Evolutionary conservation across 2,797 vertebrate genomes (phyloP).

Genomic region (Lepilemur septentrionalis): DNA sequence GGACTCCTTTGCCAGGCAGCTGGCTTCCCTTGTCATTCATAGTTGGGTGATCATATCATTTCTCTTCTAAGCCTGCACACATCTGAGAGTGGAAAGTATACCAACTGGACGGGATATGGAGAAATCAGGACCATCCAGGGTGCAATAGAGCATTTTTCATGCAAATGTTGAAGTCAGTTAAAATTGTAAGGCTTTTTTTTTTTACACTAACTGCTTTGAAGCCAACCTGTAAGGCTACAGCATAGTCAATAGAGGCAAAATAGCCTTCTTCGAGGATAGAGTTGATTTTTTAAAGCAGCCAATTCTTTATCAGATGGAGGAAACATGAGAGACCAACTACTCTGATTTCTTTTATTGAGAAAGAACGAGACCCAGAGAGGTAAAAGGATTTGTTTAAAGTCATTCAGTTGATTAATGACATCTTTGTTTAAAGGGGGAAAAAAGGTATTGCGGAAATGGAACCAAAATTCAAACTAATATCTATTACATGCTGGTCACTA

Average conservation of each 20-base stretch:
- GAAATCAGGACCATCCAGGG: background rate
- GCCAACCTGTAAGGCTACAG: background rate
- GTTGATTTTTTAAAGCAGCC: conserved; percentile 15
- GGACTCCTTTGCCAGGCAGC: background rate
- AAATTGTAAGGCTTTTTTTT: background rate
- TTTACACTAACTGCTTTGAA: background rate
- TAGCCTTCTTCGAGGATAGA: background rate
- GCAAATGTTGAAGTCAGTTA: background rate
- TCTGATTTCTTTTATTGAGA: background rate
- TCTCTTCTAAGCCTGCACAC: background rate
- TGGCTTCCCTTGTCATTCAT: background rate
- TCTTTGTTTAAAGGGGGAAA: background rate
- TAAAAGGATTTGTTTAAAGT: background rate
- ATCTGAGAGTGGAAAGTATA: background rate
- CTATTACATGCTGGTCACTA: background rate
- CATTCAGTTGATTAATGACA: background rate
- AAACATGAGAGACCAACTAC: background rate
- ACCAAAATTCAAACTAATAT: background rate
- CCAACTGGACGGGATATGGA: background rate
- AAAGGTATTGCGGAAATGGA: background rate
- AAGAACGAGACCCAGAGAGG: background rate
- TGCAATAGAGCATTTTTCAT: background rate
- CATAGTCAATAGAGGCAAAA: background rate
- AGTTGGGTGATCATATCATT: background rate
- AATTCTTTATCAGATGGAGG: background rate